Evolutionary conservation across 2,797 vertebrate genomes (phyloP), one percentile per base, ranked within the genome.

Genomic region (Microhierax caerulescens): DNA sequence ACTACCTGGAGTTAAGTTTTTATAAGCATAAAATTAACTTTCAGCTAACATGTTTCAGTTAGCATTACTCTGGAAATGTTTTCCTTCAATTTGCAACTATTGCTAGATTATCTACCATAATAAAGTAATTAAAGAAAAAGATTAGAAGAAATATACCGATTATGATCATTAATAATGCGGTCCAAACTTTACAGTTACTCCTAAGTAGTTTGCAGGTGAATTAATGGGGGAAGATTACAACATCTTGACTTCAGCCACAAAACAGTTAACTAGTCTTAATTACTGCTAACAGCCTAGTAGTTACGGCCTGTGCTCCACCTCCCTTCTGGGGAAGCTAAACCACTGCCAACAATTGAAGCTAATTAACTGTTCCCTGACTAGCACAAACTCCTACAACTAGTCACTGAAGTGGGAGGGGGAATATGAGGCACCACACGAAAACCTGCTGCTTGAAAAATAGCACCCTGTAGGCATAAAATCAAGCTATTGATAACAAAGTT

Each of bases 301-400:
- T 80, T 77, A 74, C 4, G 64, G 64, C 76, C 70, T 63, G n/a
- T 90, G 56, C 64, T 74, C 68, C 60, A 54, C 90, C 64, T 54
- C 79, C 92, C 88, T 93, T 85, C 83, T 74, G 85, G 72, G 76
- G 28, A 92, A 77, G 68, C 63, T 70, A 74, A 90, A 54, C 43
- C 90, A 77, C 73, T 67, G 64, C 59, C 47, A 32, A 78, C 30
- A 95, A 89, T 92, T 85, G 85, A 34, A 67, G 67, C 43, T 86
- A 82, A 95, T 92, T 91, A 94, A 76, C 67, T 36, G 68, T 78
- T 92, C 47, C 86, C 60, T 41, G 57, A 77, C 79, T 84, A 74
- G 47, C 65, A 86, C 39, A 77, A 88, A 47, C 51, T 57, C 80
- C 74, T 47, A 56, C 28, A 54, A 78, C 77, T 25, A 73, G 45